phyloP scores from a whole-genome alignment of 2,113 vertebrate species.

The Arizona elegans region DNA sequence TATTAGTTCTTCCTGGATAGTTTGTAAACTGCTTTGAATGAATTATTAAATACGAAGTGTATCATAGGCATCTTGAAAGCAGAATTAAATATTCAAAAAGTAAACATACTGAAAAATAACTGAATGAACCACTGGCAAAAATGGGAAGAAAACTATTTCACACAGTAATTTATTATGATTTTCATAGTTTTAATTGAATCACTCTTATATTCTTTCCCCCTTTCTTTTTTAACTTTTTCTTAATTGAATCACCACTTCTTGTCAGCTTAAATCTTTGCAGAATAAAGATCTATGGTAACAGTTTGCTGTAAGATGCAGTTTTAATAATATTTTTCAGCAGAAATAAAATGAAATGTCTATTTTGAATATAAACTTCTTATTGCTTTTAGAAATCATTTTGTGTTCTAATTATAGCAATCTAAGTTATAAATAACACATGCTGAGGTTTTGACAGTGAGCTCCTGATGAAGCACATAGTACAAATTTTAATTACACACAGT shows the following conservation, averaged over 20 bases:
- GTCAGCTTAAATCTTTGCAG: background rate
- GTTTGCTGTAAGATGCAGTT: conserved; percentile 31
- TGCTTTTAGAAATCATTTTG: conserved; percentile 56
- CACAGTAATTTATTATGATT: background rate
- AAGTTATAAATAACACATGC: conserved; percentile 69
- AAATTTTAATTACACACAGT: conserved; percentile 76
- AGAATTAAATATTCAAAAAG: background rate
- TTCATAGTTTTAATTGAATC: background rate
- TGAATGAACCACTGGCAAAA: background rate
- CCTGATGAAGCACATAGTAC: conserved; percentile 67
- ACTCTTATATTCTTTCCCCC: background rate
- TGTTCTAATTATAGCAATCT: conserved; percentile 69
- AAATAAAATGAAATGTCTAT: conserved; percentile 47
- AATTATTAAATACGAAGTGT: background rate
- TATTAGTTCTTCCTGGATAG: background rate
- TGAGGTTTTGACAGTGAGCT: conserved; percentile 66
- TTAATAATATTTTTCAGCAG: conserved; percentile 34
- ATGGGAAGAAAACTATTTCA: background rate
- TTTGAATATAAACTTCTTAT: conserved; percentile 54
- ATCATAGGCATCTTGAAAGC: background rate
- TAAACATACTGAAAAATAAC: background rate
- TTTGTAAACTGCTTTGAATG: background rate
- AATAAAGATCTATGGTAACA: background rate
- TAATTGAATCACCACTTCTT: background rate
- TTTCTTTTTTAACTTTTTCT: background rate